These are phyloP conservation scores for Drosophila murphyi DNA, from an alignment of 1,140 invertebrate genomes.

Conservation along the genomic window DNA sequence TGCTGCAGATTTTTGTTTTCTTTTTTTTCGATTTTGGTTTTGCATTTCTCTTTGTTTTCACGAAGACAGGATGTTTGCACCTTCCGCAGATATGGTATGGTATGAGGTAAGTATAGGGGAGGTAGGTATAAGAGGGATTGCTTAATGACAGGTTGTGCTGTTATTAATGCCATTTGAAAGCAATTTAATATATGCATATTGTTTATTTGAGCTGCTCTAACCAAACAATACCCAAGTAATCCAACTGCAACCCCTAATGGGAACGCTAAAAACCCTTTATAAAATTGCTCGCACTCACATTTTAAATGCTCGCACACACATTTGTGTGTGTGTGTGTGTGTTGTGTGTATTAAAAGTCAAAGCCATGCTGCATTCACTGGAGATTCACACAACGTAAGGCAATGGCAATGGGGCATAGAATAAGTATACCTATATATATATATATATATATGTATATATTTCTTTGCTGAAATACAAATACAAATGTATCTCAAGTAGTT, in stretches of 20 bases:
- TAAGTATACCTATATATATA: slow-evolving; percentile 28
- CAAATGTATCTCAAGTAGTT: slow-evolving; percentile 74
- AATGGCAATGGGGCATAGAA: slow-evolving; percentile 36
- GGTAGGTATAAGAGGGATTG: slow-evolving; percentile 3
- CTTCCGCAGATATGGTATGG: slow-evolving; percentile 45
- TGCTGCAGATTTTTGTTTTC: slow-evolving; percentile 18
- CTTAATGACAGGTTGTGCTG: slow-evolving; percentile 69
- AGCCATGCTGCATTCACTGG: slow-evolving; percentile 50
- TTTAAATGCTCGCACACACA: slow-evolving; percentile 15
- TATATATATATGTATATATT: background rate
- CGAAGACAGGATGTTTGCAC: slow-evolving; percentile 69
- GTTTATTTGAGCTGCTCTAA: slow-evolving; percentile 33
- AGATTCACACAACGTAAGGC: slow-evolving; percentile 26
- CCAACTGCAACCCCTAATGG: slow-evolving; percentile 62
- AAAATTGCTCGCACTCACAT: slow-evolving; percentile 39
- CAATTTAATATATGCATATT: slow-evolving; percentile 71
- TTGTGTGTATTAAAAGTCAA: slow-evolving; percentile 26
- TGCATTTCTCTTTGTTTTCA: slow-evolving; percentile 17
- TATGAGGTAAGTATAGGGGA: background rate
- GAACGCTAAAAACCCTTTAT: slow-evolving; percentile 52
- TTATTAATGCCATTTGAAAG: slow-evolving; percentile 73
- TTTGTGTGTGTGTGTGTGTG: slow-evolving; percentile 2
- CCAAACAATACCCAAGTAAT: slow-evolving; percentile 28
- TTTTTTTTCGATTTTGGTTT: background rate
- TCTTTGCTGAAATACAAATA: slow-evolving; percentile 40